Evolutionary conservation across 2,888 invertebrate species (phyloP), one percentile per base, ranked within the genome.

Genomic region (Colostygia pectinataria): DNA sequence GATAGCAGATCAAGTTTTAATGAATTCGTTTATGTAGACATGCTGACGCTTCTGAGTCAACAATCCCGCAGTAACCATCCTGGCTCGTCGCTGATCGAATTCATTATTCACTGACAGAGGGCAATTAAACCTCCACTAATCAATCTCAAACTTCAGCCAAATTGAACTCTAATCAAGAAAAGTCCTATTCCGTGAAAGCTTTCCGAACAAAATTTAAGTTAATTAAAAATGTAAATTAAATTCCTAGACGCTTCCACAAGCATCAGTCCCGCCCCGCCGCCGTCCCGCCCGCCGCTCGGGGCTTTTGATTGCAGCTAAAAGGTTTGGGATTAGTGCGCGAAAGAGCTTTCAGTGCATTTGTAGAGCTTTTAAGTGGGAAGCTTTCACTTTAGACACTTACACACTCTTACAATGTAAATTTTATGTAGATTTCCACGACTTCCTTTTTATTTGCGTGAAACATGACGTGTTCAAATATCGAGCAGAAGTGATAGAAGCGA

Each of bases 281-380:
- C 37, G 41, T 44, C 49, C 47, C 65, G 57, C 41, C 24, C 41
- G 31, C 25, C 79, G 79, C 87, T 83, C 83, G 80, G 85, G 81
- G 89, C 90, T 89, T 90, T 90, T 90, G 90, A 90, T 90, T 91
- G 90, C 90, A 90, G 90, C 90, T 91, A 91, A 91, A 90, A 90
- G 89, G 90, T 88, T 88, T 87, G 89, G 86, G 87, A 88, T 87
- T 90, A 90, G 89, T 89, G 87, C 88, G 89, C 89, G 90, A 89
- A 87, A 90, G 89, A 90, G 91, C 90, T 90, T 90, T 90, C 90
- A 88, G 88, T 90, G 90, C 90, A 90, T 90, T 90, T 89, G 89
- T 89, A 88, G 89, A 90, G 90, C 89, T 90, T 90, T 90, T 89
- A 90, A 90, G 88, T 90, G 90, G 90, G 89, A 89, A 89, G 88